These are phyloP conservation scores for Acridotheres tristis DNA, from an alignment of 2,797 vertebrate species.

Conservation along the genomic window DNA sequence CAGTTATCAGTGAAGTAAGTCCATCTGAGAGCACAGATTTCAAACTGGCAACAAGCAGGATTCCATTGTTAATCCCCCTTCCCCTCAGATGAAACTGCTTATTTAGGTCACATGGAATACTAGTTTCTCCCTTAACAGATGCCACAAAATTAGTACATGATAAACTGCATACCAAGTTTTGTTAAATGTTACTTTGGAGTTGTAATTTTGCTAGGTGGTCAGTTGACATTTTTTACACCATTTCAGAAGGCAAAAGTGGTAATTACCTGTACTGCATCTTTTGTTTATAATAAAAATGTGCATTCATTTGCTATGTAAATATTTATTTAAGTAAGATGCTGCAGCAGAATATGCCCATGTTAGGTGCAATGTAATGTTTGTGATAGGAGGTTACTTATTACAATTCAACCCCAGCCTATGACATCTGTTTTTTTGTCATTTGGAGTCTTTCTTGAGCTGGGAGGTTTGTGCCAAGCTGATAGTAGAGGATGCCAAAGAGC, in stretches of 20 bases:
- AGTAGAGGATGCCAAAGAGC: not conserved
- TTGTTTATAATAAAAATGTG: not conserved
- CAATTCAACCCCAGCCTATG: not conserved
- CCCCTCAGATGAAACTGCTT: not conserved
- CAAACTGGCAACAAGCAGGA: not conserved
- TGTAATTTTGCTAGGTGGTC: not conserved
- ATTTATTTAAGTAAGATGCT: not conserved
- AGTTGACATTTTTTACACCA: not conserved
- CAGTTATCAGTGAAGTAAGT: not conserved
- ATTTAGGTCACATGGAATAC: constrained; percentile 7
- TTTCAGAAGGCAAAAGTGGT: not conserved
- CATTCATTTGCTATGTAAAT: not conserved
- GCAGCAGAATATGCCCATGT: not conserved
- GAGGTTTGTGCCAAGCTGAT: not conserved
- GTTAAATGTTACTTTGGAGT: not conserved
- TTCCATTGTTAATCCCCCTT: not conserved
- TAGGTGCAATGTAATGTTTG: not conserved
- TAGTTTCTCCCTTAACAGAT: not conserved
- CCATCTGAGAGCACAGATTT: not conserved
- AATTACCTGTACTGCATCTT: not conserved
- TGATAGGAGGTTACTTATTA: not conserved
- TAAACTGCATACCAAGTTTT: not conserved
- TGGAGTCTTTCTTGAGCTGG: not conserved
- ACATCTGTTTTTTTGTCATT: not conserved
- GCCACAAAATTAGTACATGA: not conserved